Conservation (phyloP, 2,888 invertebrate genomes). For the Chloroclysta siterata region DNA sequence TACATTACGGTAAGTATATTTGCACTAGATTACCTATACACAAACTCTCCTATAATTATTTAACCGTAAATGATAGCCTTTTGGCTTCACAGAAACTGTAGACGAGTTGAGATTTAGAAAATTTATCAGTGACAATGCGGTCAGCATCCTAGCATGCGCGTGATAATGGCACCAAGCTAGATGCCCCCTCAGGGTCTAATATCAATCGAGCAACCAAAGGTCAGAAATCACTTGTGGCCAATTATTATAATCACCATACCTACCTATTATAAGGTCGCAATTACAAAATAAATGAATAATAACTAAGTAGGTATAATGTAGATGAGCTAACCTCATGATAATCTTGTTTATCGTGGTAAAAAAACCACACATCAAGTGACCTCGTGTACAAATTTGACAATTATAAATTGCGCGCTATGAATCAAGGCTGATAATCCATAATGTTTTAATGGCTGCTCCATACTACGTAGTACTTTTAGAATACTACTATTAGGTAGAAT, state of each 20-base stretch:
- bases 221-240: constrained; percentile 22
- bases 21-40: too few relatives aligned
- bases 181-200: constrained; percentile 7
- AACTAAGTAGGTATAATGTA: neutral
- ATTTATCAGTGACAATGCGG: neutral
- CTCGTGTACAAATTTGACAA: neutral
- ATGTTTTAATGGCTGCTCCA: too few relatives aligned
- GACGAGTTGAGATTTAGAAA: neutral
- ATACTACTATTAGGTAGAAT: too few relatives aligned
- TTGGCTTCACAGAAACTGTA: neutral
- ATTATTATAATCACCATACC: constrained; percentile 19
- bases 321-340: neutral
- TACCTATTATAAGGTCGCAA: neutral
- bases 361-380: neutral
- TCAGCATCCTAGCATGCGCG: neutral
- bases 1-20: too few relatives aligned
- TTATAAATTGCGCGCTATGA: neutral
- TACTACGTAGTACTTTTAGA: too few relatives aligned
- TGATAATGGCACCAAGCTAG: constrained; percentile 1
- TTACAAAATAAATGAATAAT: neutral
- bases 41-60: neutral
- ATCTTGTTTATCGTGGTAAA: neutral
- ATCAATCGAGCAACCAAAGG: constrained; percentile 16
- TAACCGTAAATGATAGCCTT: neutral
- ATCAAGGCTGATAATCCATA: neutral